Evolutionary conservation across 2,797 vertebrate species (phyloP), one percentile per base, ranked within the genome.

Genomic region (Cetoscarus ocellatus): DNA sequence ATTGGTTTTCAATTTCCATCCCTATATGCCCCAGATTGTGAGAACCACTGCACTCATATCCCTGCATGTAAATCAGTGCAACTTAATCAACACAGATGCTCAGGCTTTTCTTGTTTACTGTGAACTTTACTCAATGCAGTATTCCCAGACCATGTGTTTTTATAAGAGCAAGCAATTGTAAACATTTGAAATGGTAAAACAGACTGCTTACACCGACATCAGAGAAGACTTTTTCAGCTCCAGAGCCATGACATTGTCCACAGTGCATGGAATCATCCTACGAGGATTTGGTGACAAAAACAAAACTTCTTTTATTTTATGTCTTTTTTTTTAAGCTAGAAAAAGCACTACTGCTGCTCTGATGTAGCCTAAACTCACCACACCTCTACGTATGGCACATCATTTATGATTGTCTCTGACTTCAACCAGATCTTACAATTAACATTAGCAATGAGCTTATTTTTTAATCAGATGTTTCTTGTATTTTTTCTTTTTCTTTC

Each of bases 361-460:
- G 80, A 74, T 77, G 77, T 67, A 19, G 43, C 71, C 73, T 80
- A 75, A 9, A 44, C 34, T 75, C 48, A 70, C 62, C 74, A 82
- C 76, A 80, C 74, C 72, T 83, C 79, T 71, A 87, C 40, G 74
- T 90, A 92, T 91, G 88, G 87, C 87, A 93, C 89, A 74, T 86
- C 75, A 88, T 88, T 78, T 83, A 91, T 94, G 94, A 95, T 95
- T 94, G 94, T 95, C 94, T 93, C 90, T 83, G 82, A 90, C 75
- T 84, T 80, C 47, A 79, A 88, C 77, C 81, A 83, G 79, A 71
- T 88, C 62, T 80, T 77, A 92, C 90, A 88, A 91, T 90, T 86
- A 82, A 88, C 75, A 89, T 86, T 79, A 83, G 75, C 73, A 63
- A 82, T 78, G 51, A 82, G 34, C 7, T 68, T 70, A 61, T 73